Percentiles rank a stretch among this genome's conserved stretches.
phyloP scores from a whole-genome alignment of 2,113 vertebrate genomes.

The Prunella himalayana region DNA sequence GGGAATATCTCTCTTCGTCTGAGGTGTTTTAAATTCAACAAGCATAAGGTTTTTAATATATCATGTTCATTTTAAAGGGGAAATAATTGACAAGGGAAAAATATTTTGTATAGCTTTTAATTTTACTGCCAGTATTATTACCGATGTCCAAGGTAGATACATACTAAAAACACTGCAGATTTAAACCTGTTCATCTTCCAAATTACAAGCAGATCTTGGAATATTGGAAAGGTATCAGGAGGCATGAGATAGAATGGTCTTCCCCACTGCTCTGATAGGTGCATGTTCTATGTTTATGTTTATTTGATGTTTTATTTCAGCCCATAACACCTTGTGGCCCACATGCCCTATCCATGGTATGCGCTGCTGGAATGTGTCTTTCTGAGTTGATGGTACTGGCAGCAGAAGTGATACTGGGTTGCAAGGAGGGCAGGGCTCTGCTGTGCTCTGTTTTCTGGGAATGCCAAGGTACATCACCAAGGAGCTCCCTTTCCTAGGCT shows the following conservation, averaged over 20 bases:
- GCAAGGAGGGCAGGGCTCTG: no score
- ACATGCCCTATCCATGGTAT: not conserved
- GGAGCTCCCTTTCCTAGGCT: not conserved
- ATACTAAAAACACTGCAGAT: not conserved
- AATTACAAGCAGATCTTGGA: not conserved
- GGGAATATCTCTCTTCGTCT: conserved; percentile 1
- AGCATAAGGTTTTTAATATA: conserved; percentile 6
- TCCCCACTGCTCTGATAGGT: not conserved
- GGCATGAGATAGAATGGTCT: not conserved
- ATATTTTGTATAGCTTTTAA: not conserved
- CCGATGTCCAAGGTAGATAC: not conserved
- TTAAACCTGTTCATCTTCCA: not conserved
- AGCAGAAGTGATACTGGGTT: not conserved
- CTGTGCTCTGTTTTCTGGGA: not conserved
- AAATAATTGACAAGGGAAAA: conserved; percentile 18
- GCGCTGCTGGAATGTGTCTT: not conserved
- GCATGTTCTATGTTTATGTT: not conserved
- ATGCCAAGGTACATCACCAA: not conserved
- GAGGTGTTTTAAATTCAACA: conserved; percentile 40
- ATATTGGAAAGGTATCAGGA: not conserved
- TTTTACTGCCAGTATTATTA: not conserved
- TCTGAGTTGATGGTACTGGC: not conserved
- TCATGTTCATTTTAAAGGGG: not conserved
- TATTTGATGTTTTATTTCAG: not conserved
- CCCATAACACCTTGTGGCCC: not conserved